These are phyloP conservation scores for Gambusia affinis DNA, from an alignment of 2,113 vertebrate species.

Conservation along the genomic window DNA sequence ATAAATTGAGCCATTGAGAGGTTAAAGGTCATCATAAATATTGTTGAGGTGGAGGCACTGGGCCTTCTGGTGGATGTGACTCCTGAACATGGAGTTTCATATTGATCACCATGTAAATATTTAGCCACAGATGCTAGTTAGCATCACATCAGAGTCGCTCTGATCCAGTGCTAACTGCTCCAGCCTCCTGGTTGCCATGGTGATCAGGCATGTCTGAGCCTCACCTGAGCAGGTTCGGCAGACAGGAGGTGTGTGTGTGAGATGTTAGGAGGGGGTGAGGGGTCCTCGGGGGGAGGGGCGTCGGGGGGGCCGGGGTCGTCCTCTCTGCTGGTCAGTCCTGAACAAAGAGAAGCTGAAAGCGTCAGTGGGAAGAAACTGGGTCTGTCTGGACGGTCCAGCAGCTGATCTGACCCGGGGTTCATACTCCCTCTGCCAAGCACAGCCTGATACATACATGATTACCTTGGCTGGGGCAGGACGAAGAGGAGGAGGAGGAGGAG, in stretches of 20 bases:
- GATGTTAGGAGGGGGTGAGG: slow-evolving; percentile 34
- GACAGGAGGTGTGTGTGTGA: slow-evolving; percentile 30
- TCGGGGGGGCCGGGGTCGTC: slow-evolving; percentile 31
- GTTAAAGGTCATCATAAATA: too few species aligned
- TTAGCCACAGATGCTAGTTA: too few species aligned
- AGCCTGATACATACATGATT: slow-evolving; percentile 89
- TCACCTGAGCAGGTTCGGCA: slow-evolving; percentile 45
- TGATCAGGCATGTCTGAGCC: slow-evolving; percentile 3
- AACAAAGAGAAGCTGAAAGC: slow-evolving; percentile 19
- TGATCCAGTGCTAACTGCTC: background rate
- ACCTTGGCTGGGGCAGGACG: slow-evolving; percentile 96
- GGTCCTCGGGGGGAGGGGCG: slow-evolving; percentile 24
- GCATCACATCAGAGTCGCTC: too few species aligned
- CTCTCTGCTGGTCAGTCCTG: slow-evolving; percentile 65
- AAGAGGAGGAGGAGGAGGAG: slow-evolving; percentile 80
- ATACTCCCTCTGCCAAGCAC: slow-evolving; percentile 26
- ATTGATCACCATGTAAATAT: too few species aligned
- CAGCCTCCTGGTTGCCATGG: background rate
- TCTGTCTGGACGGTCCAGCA: background rate
- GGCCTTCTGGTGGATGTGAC: too few species aligned
- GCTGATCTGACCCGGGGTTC: background rate
- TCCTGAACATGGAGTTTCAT: too few species aligned
- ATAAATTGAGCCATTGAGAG: too few species aligned
- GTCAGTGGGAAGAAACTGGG: too few species aligned
- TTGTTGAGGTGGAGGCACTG: too few species aligned